These are phyloP conservation scores for Anguilla marmorata DNA, from an alignment of 2,797 vertebrate genomes.

Conservation along the genomic window DNA sequence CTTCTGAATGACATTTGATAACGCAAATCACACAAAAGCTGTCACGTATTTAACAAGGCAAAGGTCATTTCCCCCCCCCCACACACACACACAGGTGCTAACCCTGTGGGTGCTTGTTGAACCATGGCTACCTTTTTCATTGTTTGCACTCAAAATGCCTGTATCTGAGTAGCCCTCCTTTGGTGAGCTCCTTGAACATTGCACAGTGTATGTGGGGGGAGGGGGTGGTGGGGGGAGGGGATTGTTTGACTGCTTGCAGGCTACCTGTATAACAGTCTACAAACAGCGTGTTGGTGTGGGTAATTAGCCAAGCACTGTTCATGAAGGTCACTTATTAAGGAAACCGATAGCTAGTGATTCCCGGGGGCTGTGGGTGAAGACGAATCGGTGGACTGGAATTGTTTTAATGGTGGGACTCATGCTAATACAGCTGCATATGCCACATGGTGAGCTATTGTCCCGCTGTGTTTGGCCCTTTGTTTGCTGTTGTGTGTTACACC, in stretches of 20 bases:
- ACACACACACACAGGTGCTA: not conserved
- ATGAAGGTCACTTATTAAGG: not conserved
- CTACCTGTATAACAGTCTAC: not conserved
- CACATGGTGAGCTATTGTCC: not conserved
- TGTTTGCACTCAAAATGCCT: not conserved
- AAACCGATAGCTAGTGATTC: not conserved
- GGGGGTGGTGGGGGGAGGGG: not conserved
- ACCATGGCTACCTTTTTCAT: not conserved
- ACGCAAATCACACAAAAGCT: not conserved
- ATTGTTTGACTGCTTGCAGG: not conserved
- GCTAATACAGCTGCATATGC: not conserved
- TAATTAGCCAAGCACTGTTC: not conserved
- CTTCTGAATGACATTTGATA: not conserved
- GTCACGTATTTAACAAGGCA: not conserved
- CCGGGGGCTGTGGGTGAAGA: not conserved
- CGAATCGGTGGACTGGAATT: not conserved
- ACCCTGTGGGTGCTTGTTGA: not conserved
- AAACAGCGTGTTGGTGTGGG: not conserved
- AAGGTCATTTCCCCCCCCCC: not conserved
- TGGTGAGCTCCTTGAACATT: not conserved
- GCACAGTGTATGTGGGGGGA: not conserved
- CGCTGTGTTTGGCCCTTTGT: not conserved
- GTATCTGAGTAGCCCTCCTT: not conserved
- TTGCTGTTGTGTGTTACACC: not conserved
- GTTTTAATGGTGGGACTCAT: not conserved